A percentile compares a stretch with the other conserved stretches of the same genome.
Conservation (phyloP, 2,797 vertebrate species). For the Gila robusta region DNA sequence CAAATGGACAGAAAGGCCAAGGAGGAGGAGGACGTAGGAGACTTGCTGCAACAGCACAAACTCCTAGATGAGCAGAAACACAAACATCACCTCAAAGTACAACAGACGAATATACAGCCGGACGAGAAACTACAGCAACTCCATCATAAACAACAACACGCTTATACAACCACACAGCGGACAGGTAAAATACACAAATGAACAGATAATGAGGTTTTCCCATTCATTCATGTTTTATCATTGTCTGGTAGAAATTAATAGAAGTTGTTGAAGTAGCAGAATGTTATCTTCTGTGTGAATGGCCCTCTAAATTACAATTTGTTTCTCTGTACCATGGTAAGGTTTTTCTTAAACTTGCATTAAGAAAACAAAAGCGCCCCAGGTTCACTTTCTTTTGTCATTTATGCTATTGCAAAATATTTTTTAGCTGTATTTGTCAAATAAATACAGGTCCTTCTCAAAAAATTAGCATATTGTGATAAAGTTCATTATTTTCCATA, state of each 20-base stretch:
- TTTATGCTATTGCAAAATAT: not conserved
- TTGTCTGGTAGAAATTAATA: not conserved
- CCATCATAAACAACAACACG: slow-evolving; percentile 68
- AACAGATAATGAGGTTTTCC: not conserved
- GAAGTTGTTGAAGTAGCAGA: not conserved
- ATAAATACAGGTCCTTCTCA: no score
- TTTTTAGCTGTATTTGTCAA: not conserved
- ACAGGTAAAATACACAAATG: slow-evolving; percentile 69
- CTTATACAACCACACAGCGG: slow-evolving; percentile 69
- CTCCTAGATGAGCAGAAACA: slow-evolving; percentile 78
- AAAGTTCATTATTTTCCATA: no score
- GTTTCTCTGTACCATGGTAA: not conserved
- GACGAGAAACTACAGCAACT: slow-evolving; percentile 56
- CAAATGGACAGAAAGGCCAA: slow-evolving; percentile 66
- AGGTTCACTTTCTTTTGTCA: not conserved
- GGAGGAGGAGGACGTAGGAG: slow-evolving; percentile 72
- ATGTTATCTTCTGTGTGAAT: not conserved
- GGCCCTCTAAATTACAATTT: not conserved
- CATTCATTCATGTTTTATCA: not conserved
- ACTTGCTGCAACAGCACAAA: slow-evolving; percentile 76
- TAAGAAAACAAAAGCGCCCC: not conserved
- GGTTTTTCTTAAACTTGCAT: not conserved
- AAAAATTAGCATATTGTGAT: no score
- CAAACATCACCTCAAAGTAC: slow-evolving; percentile 72
- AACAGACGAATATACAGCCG: slow-evolving; percentile 59